Evolutionary conservation across 2,888 invertebrate genomes (phyloP).

Genomic region (Lycophotia porphyrea): DNA sequence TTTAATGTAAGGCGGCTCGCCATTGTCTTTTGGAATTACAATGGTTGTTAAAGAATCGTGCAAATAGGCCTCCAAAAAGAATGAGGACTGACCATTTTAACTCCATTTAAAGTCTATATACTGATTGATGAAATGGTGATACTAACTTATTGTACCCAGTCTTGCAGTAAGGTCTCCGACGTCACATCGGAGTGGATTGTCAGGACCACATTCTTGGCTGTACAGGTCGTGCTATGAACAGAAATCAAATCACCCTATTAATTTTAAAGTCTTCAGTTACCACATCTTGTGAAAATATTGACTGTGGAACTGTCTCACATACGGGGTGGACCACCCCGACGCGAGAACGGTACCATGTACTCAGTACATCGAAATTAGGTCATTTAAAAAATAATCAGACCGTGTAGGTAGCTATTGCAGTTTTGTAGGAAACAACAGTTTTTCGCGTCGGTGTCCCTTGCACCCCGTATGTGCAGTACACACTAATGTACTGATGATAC

Average conservation of each 20-base stretch:
- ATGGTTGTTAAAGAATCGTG: background rate
- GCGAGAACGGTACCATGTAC: too few species aligned
- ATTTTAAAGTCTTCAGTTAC: background rate
- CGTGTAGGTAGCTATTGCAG: too few species aligned
- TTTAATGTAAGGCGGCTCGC: background rate
- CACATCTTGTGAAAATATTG: background rate
- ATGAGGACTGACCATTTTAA: background rate
- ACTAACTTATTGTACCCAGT: conserved; percentile 93
- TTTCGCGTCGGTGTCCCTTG: too few species aligned
- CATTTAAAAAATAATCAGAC: too few species aligned
- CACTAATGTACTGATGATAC: background rate
- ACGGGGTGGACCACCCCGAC: too few species aligned
- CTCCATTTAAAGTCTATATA: background rate
- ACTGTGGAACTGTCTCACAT: background rate
- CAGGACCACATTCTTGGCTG: conserved; percentile 95
- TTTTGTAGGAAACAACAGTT: too few species aligned
- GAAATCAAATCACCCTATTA: background rate
- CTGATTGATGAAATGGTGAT: background rate
- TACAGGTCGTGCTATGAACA: conserved; percentile 94
- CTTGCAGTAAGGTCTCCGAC: conserved; percentile 97
- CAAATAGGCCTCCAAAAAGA: background rate
- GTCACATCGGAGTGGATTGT: conserved; percentile 97
- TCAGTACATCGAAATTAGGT: too few species aligned
- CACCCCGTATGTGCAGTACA: background rate
- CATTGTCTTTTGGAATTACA: background rate